Evolutionary conservation across 2,888 invertebrate genomes (phyloP), one percentile per base, ranked within the genome.

Genomic region (Zaprionus bogoriensis): DNA sequence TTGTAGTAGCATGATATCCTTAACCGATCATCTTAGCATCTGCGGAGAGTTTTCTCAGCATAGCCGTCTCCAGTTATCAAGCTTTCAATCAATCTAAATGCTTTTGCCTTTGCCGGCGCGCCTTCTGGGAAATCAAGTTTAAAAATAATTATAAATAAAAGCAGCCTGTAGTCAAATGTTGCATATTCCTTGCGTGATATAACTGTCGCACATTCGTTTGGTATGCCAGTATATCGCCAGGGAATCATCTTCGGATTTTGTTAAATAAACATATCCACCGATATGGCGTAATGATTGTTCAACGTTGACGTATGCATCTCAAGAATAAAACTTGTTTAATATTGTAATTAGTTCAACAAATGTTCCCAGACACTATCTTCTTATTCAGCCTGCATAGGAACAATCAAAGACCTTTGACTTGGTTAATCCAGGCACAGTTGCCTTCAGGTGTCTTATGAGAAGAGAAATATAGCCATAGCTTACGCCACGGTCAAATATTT

Each of bases 171-270:
- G 17, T 5, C 14, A 1, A 10, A 38, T 38, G 9, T 9, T 10
- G 14, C n/a, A n/a, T 38, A 12, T 1, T 30, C 14, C 19, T 7
- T 30, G 54, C 69, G 59, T 52, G 72, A 66, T 30, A 69, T 60
- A 0, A 72, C 10, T 1, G 51, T 63, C 0, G 72, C 69, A n/a
- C 63, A 47, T 10, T 71, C 58, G 32, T 68, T 65, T 7, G 20
- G 68, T 5, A 92, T 77, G 5, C 92, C 92, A 6, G 91, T 70
- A 2, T 83, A 68, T 61, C 91, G 91, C 92, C 92, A 92, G 9
- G 92, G 92, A n/a, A 84, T 92, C 92, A 12, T 91, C 62, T 51
- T 90, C 87, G n/a, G 92, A 92, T 65, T 92, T 91, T 4, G 91
- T 89, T 51, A 90, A 92, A 22, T 92, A 89, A 2, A 92, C 90